Evolutionary conservation across 2,797 vertebrate genomes (phyloP), one percentile per base, ranked within the genome.

Genomic region (Agapornis canus): DNA sequence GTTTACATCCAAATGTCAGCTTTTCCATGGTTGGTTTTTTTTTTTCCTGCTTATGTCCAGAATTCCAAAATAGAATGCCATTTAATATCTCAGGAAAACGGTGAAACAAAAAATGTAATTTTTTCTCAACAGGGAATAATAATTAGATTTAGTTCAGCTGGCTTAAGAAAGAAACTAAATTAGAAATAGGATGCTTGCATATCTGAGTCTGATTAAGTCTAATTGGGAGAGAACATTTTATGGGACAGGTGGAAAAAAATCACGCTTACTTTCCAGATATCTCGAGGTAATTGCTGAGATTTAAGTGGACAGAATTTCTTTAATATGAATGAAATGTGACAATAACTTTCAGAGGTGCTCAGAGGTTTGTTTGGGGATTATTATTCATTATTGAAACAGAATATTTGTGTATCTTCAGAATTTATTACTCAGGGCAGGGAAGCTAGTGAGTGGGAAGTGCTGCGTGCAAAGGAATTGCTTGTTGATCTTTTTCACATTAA

Each of bases 151-250:
- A 43, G 29, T 70, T 94, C 51, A 70, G 45, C n/a, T 78, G 68
- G 54, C 57, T n/a, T 76, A 80, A 70, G 14, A 85, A 80, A 75
- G 22, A 83, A 91, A n/a, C 48, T 86, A 81, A 94, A 91, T 92
- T 76, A 65, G 47, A 66, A 85, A 23, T 32, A 79, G 45, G 27
- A 72, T 72, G 31, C 11, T 87, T 35, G 6, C 89, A 29, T 87
- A 49, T n/a, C 31, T 80, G 54, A 72, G 6, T 43, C n/a, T 77
- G 32, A 79, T 80, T 89, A 86, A 78, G 43, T 27, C 15, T 91
- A 89, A 93, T 57, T 79, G 69, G 27, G 52, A 71, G 47, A 94
- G 59, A 90, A 75, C 21, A 52, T 51, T 78, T 86, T 77, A 56
- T 40, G 21, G 47, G 10, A 42, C 47, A 17, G 37, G 64, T n/a